Base-by-base conservation (phyloP, 2,888 invertebrate genomes). In the Corythucha ciliata region DNA sequence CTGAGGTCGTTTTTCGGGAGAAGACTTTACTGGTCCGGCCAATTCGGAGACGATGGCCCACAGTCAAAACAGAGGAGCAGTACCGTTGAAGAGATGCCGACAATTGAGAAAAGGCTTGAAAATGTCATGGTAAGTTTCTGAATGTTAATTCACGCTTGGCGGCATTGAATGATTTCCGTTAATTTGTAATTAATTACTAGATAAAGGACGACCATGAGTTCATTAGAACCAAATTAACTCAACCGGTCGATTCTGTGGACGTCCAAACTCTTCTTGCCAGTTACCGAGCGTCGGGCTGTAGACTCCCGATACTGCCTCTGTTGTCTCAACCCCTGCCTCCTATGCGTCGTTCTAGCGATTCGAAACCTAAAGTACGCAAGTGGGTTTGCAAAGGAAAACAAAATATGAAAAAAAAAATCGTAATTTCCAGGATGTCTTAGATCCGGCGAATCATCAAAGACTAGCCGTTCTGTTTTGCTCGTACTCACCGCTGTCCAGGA, bases 401-500 rank as follows among this genome's bases (percentile, higher is more conserved):
- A n/a, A n/a, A n/a, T n/a, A n/a, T n/a, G n/a, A n/a, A n/a, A n/a
- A n/a, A n/a, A n/a, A 44, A 36, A 14, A 33, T 7, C 16, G 33
- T 18, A 56, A 59, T 7, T 53, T 61, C 34, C 55, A 65, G 18
- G 90, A 91, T 67, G 85, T 86, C 1, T 69, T 90, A 20, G 82
- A 87, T 60, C 81, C 86, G 0, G 77, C 76, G 56, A 82, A 82
- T 67, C 90, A 90, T 65, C 96, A 97, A 70, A 75, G 83, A 41
- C 71, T 97, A 42, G 81, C 88, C 4, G 83, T 97, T 27, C 72
- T 96, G 50, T 85, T 94, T 65, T 94, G 90, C 66, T 92, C 90
- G 65, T 89, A 80, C 65, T 82, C 85, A 57, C 76, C 76, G 54
- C 75, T 75, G 63, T 83, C 83, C 0, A 73, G 77, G 25, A 86